Conservation (phyloP, 2,797 vertebrate species). For the Falco columbarius region DNA sequence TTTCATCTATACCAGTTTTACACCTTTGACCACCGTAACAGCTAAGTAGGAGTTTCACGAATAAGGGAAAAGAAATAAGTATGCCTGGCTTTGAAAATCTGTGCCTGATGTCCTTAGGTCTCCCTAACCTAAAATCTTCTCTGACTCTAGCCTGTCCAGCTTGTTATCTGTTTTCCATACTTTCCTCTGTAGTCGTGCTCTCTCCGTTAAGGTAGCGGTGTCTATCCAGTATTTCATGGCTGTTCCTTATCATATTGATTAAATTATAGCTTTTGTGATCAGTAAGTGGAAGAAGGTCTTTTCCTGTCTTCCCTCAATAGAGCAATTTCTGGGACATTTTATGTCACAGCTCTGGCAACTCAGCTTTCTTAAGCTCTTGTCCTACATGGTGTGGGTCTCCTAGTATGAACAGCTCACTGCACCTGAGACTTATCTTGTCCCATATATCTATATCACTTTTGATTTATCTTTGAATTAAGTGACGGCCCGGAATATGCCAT, state of each 20-base stretch:
- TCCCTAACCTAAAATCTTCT: not conserved
- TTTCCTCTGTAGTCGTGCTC: not conserved
- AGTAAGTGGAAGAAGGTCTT: not conserved
- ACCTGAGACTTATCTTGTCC: not conserved
- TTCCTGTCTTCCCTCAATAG: not conserved
- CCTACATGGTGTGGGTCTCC: not conserved
- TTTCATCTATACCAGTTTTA: fast-evolving
- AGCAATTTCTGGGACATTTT: not conserved
- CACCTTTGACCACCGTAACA: not conserved
- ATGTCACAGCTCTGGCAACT: not conserved
- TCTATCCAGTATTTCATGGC: not conserved
- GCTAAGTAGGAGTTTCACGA: not conserved
- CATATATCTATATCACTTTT: not conserved
- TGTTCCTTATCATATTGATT: not conserved
- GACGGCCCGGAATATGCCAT: not conserved
- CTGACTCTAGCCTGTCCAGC: not conserved
- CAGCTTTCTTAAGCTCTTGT: not conserved
- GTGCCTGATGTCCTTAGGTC: not conserved
- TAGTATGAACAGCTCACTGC: not conserved
- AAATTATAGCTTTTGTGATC: not conserved
- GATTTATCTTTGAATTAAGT: not conserved
- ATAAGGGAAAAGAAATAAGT: not conserved
- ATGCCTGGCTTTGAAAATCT: not conserved
- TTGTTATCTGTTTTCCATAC: not conserved
- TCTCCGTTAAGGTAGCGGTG: not conserved